A percentile compares a stretch with the other conserved stretches of the same genome.
Conservation (phyloP, 2,797 vertebrate genomes). For the Tympanoctomys barrerae region DNA sequence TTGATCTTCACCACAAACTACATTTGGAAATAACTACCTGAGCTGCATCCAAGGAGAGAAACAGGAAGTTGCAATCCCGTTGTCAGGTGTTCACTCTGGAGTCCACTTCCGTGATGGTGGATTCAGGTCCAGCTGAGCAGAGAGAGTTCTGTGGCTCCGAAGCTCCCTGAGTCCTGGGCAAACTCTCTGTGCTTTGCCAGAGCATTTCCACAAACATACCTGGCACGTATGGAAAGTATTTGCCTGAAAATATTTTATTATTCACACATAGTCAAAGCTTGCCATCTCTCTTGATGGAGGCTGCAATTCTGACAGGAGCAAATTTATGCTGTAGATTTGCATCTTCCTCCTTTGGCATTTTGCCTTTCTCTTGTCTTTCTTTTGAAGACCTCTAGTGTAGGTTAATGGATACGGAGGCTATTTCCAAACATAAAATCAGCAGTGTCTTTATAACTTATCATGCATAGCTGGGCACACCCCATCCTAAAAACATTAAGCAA, state of each 20-base stretch:
- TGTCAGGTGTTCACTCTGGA: background rate
- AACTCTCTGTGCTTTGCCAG: background rate
- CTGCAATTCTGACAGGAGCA: background rate
- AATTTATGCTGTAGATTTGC: background rate
- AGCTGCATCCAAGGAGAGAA: background rate
- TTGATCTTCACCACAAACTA: background rate
- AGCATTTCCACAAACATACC: background rate
- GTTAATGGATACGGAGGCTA: slow-evolving; percentile 27
- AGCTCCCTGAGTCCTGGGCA: background rate
- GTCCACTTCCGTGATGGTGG: fast-evolving
- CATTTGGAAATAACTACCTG: background rate
- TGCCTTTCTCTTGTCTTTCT: slow-evolving; percentile 30
- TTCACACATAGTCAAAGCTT: background rate
- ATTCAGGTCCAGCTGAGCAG: background rate
- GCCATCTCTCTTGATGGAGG: background rate
- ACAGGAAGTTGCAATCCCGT: background rate
- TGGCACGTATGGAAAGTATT: background rate
- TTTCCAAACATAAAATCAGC: slow-evolving; percentile 23
- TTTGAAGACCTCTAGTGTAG: background rate
- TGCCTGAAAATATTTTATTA: background rate
- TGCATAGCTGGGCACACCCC: slow-evolving; percentile 28
- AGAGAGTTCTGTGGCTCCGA: background rate
- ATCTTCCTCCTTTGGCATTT: background rate
- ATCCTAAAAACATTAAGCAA: slow-evolving; percentile 33
- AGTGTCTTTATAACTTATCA: slow-evolving; percentile 33